phyloP scores from a whole-genome alignment of 2,888 invertebrate genomes.

The Drosophila pullipes region DNA sequence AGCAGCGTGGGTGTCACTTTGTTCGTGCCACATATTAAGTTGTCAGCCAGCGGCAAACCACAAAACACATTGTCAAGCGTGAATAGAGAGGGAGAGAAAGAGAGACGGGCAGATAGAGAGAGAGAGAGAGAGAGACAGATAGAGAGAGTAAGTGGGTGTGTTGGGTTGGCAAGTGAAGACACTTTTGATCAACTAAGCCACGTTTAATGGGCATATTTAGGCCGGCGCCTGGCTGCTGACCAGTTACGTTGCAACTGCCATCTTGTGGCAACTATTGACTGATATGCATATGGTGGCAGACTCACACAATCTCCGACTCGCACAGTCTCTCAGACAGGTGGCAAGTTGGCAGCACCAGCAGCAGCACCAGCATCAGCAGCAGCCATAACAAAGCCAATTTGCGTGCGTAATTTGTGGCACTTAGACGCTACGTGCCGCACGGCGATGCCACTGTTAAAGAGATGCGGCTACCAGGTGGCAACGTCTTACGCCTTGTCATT shows the following conservation, averaged over 20 bases:
- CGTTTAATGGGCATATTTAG: conserved; percentile 66
- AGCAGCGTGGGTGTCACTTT: conserved; percentile 63
- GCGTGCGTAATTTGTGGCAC: conserved; percentile 81
- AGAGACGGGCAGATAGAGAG: neutral
- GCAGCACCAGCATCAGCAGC: conserved; percentile 16
- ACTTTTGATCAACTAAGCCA: conserved; percentile 70
- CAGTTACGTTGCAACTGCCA: conserved; percentile 43
- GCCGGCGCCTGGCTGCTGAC: conserved; percentile 27
- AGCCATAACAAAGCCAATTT: conserved; percentile 76
- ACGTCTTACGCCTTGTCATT: conserved; percentile 62
- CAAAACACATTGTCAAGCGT: conserved; percentile 30
- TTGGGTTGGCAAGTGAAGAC: conserved; percentile 5
- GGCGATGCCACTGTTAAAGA: conserved; percentile 20
- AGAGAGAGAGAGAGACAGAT: neutral
- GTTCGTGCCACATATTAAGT: conserved; percentile 79
- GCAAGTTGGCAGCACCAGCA: neutral
- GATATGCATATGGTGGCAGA: conserved; percentile 51
- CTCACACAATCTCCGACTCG: neutral
- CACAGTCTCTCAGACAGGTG: conserved; percentile 12
- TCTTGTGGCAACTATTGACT: conserved; percentile 51
- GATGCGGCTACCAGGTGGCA: conserved; percentile 58
- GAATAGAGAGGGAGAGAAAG: neutral
- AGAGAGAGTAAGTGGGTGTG: neutral
- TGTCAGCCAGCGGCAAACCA: conserved; percentile 58
- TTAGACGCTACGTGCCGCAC: conserved; percentile 71